Percentiles rank a stretch among this genome's conserved stretches.
These are phyloP conservation scores for Ondatra zibethicus DNA, from an alignment of 2,113 vertebrate genomes.

Conservation along the genomic window DNA sequence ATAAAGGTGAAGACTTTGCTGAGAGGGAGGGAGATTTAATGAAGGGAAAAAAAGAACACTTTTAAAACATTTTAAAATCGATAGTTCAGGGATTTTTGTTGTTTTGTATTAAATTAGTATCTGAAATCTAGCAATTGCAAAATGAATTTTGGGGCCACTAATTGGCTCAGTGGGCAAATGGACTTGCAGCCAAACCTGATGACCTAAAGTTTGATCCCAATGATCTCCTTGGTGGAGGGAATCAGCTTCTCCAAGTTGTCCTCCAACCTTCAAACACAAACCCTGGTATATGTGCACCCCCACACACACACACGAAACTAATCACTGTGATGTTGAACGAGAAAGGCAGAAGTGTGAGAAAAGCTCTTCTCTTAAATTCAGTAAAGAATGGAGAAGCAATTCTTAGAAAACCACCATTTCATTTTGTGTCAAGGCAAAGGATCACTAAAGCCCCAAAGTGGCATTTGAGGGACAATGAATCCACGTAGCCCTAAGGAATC, in stretches of 20 bases:
- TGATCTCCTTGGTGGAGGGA: background rate
- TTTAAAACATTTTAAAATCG: background rate
- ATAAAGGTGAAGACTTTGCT: conserved; percentile 24
- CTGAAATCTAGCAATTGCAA: conserved; percentile 35
- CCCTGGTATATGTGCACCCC: background rate
- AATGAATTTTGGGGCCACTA: background rate
- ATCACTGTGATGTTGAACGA: background rate
- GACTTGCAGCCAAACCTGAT: background rate
- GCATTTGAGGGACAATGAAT: background rate
- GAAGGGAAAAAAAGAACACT: conserved; percentile 4
- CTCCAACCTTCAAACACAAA: background rate
- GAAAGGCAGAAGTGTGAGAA: background rate
- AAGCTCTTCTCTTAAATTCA: background rate
- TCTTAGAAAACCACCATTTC: conserved; percentile 38
- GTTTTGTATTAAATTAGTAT: conserved; percentile 1
- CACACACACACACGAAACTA: background rate
- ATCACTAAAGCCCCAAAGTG: conserved; percentile 25
- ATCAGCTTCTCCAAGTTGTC: background rate
- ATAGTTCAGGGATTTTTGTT: background rate
- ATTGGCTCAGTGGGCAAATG: background rate
- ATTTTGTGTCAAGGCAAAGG: background rate
- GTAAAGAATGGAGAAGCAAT: background rate
- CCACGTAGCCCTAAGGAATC: background rate
- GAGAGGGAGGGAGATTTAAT: background rate
- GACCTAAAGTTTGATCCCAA: background rate